Evolutionary conservation across 1,140 invertebrate species (phyloP), one percentile per base, ranked within the genome.

Genomic region (Trachymyrmex cornetzi): DNA sequence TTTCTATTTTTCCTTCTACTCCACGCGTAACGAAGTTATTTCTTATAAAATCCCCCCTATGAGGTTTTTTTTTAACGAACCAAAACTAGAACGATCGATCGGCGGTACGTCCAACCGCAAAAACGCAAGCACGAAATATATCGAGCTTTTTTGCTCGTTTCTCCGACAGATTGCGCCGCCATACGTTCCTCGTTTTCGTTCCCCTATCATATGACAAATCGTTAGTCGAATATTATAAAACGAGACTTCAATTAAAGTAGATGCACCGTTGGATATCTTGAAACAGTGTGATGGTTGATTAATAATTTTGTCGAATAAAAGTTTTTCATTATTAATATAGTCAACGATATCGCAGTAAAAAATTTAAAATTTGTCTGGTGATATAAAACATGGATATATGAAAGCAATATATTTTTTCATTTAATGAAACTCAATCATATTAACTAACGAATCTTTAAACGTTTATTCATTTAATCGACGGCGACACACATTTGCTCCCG

Each of bases 81-180:
- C 80, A 75, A 84, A 84, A 84, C 80, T 84, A 27, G 80, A 84
- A 61, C 80, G 69, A 84, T 84, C 80, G 80, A 84, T 82, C 38
- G 69, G 53, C 53, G 27, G 77, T 38, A 84, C 80, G 69, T 61
- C 69, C 55, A 61, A 61, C 69, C 80, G 38, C 80, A 84, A 84
- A 84, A 84, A 84, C 80, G 80, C 80, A 61, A 75, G 80, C 80
- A 61, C 55, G 80, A 84, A 84, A 84, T 84, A 84, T 84, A 84
- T 84, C 80, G 80, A 75, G 22, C 80, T 84, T 84, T 84, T 84
- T 84, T 84, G 69, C 80, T 61, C 80, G 80, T 84, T 75, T 61
- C 69, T 59, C 80, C 80, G 80, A 74, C 80, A 84, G 80, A 84
- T 84, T 84, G 80, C 80, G 24, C 69, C 80, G 80, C 80, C 80